phyloP scores from a whole-genome alignment of 2,113 vertebrate species.

The Canis aureus region DNA sequence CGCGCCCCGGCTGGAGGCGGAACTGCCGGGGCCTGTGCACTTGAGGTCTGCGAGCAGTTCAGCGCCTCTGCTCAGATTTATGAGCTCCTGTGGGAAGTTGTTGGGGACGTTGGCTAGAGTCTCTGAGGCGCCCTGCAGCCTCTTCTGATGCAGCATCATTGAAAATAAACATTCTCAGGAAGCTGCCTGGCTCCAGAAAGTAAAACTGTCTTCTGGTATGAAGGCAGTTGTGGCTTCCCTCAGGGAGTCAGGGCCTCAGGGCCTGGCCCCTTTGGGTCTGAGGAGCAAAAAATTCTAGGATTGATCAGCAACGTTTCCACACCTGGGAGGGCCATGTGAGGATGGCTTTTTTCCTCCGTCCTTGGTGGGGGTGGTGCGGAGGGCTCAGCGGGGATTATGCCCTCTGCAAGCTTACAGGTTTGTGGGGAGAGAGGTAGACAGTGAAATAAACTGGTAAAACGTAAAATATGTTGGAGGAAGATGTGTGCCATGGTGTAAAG shows the following conservation, averaged over 20 bases:
- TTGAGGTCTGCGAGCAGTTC: neutral
- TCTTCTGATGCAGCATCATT: neutral
- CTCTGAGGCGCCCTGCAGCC: neutral
- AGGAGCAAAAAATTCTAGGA: neutral
- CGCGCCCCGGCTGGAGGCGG: neutral
- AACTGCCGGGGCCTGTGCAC: accelerated
- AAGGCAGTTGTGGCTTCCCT: too few species aligned
- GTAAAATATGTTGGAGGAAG: neutral
- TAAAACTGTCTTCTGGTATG: neutral
- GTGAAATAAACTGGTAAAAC: neutral
- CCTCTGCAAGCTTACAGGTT: neutral
- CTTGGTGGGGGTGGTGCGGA: too few species aligned
- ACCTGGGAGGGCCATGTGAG: neutral
- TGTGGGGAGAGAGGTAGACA: neutral
- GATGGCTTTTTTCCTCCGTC: too few species aligned
- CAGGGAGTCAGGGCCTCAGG: neutral
- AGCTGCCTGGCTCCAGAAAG: neutral
- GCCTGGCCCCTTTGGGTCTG: neutral
- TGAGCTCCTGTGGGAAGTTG: neutral
- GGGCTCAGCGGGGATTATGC: neutral
- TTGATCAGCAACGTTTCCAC: too few species aligned
- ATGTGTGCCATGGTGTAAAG: neutral
- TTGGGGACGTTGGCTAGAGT: neutral
- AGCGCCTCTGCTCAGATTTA: neutral
- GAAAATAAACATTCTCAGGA: neutral